phyloP scores from a whole-genome alignment of 2,113 vertebrate species.

The Salvelinus namaycush region DNA sequence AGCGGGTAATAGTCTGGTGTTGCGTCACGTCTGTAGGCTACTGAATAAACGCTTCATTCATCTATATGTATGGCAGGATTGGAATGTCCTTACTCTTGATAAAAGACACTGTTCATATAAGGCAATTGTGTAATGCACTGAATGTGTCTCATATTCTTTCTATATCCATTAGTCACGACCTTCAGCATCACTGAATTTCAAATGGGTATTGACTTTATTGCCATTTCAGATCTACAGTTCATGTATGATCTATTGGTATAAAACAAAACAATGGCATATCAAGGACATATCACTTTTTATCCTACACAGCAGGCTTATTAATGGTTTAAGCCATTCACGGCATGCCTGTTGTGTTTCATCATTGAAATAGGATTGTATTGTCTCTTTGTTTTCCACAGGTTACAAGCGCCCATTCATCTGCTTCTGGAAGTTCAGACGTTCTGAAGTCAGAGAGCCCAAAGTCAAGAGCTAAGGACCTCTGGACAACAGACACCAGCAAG shows the following conservation, averaged over 20 bases:
- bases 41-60: constrained; percentile 55
- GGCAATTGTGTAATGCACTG: too few relatives aligned
- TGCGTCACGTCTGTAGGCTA: constrained; percentile 40
- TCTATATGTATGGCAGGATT: constrained; percentile 44
- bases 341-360: not conserved
- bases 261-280: too few relatives aligned
- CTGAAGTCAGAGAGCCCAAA: constrained; percentile 81
- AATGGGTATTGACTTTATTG: too few relatives aligned
- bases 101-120: constrained; percentile 29
- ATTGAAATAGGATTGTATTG: not conserved
- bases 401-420: constrained; percentile 78
- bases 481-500: constrained; percentile 84
- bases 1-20: constrained; percentile 64
- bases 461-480: constrained; percentile 87
- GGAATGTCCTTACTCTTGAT: constrained; percentile 57
- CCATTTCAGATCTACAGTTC: not conserved
- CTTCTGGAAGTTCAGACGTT: constrained; percentile 75
- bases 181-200: too few relatives aligned
- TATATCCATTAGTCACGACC: too few relatives aligned
- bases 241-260: not conserved
- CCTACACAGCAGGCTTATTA: too few relatives aligned
- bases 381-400: constrained; percentile 69
- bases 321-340: too few relatives aligned
- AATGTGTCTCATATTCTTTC: too few relatives aligned
- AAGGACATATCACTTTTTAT: not conserved